Base-by-base conservation (phyloP, 2,113 vertebrate genomes). In the Odontesthes bonariensis region DNA sequence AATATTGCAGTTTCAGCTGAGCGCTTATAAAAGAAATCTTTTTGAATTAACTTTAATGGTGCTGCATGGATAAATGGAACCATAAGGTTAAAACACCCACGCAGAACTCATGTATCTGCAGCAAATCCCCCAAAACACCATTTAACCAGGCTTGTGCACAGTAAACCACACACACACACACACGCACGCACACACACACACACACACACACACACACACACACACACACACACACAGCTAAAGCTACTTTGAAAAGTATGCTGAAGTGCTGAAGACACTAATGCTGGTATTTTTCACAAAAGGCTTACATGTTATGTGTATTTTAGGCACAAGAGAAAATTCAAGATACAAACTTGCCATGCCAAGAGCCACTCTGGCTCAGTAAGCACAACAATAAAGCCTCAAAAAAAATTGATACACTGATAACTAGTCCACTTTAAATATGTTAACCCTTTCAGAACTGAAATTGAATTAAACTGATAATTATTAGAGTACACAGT, bases 81-180 rank as follows among this genome's bases (percentile, higher is more conserved):
- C 51, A 35, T 8, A 38, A 76, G 66, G 84, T 84, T 73, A 68
- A 77, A 75, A 78, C 75, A 80, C 82, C 69, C 75, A 82, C 82
- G 49, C 51, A 53, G 71, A 57, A 53, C 53, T 49, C 31, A 23
- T 7, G 62, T 56, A 67, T 66, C 52, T 68, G 63, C 33, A 60
- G 64, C 53, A 77, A 69, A 79, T 83, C 61, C 67, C 63, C 16
- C 23, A 40, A 84, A 79, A 68, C 71, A 79, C 38, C 14, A 64
- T 73, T 77, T 68, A 75, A 52, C 54, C 17, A 66, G 42, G 31
- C 19, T 11, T 58, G 6, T 8, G 4, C 53, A 55, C 52, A 14
- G 3, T 38, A 38, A 38, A 38, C 10, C 8, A n/a, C 8, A 31
- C 4, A 32, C 6, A 17, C 59, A 1, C 13, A 47, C 38, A 64